Base-by-base conservation (phyloP, 2,797 vertebrate species). In the Delichon dasypus region DNA sequence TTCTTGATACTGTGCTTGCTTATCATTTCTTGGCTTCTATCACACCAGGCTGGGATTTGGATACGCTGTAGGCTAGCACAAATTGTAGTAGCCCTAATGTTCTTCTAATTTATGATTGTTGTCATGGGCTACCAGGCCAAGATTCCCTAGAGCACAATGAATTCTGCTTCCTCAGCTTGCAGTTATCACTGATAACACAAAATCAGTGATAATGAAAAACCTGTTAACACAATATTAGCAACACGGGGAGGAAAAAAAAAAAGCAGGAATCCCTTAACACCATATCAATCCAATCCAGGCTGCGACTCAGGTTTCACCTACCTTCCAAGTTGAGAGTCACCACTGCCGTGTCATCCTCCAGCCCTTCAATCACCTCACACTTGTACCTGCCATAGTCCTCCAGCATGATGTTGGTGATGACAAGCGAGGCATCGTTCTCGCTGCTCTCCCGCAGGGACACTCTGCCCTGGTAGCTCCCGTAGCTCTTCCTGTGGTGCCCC, bases 381-480 rank as follows among this genome's bases (percentile, higher is more conserved):
- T 97, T 98, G 79, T 99, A 99, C 89, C 90, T 98, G 71, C 99
- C 99, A 2, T 95, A 97, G 96, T 99, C 99, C 6, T 99, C 98
- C 95, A 97, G 95, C 44, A 97, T 96, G 88, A 99, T 71, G 27
- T 98, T 95, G 32, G 90, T 98, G 84, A 99, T 98, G 45, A 98
- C 29, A 30, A 99, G 71, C 7, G 99, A 98, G 83, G 98, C 99
- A 20, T 99, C 99, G 0, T 98, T 97, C 38, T 95, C 97, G n/a
- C 98, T 97, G 7, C n/a, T 74, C 84, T 97, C 97, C 54, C 90
- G 95, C 93, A 99, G 93, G 95, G 96, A 98, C 73, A 97, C 98
- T 13, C 98, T 98, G 40, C 97, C 96, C 32, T 98, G 97, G 88
- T 98, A 99, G 80, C 73, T 97, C 51, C 98, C 98, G 0, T 98